A percentile compares a stretch with the other conserved stretches of the same genome.
phyloP scores from a whole-genome alignment of 1,140 invertebrate species.

The Cyclina sinensis region DNA sequence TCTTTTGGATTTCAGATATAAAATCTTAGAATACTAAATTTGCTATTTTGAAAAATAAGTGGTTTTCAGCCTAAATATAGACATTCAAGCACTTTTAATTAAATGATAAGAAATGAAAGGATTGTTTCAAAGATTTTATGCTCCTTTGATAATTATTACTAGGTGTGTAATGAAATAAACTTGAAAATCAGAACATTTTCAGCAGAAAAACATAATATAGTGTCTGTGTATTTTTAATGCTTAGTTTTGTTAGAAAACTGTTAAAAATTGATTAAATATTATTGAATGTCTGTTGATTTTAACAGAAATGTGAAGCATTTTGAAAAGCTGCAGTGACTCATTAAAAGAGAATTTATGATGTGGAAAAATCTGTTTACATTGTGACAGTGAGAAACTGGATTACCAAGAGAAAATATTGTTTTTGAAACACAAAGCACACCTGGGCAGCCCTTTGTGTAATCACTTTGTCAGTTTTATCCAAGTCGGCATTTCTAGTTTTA shows the following conservation, averaged over 20 bases:
- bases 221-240: not conserved
- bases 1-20: no score
- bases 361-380: conserved; percentile 25
- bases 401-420: conserved; percentile 33
- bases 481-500: not conserved
- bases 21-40: no score
- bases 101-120: no score
- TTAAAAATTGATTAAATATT: conserved; percentile 18
- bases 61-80: no score
- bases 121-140: no score
- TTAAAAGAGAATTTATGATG: conserved; percentile 13
- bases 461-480: not conserved
- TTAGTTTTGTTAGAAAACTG: not conserved
- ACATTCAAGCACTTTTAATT: no score
- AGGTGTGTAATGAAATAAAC: no score
- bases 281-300: not conserved
- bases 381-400: conserved; percentile 9
- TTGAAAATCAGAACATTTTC: no score
- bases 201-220: no score
- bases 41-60: no score
- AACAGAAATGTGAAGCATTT: not conserved
- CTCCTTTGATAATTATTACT: no score
- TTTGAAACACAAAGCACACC: conserved; percentile 35
- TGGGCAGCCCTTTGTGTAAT: not conserved
- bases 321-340: conserved; percentile 11